Evolutionary conservation across 2,113 vertebrate genomes (phyloP).

Genomic region (Perca schrenkii): DNA sequence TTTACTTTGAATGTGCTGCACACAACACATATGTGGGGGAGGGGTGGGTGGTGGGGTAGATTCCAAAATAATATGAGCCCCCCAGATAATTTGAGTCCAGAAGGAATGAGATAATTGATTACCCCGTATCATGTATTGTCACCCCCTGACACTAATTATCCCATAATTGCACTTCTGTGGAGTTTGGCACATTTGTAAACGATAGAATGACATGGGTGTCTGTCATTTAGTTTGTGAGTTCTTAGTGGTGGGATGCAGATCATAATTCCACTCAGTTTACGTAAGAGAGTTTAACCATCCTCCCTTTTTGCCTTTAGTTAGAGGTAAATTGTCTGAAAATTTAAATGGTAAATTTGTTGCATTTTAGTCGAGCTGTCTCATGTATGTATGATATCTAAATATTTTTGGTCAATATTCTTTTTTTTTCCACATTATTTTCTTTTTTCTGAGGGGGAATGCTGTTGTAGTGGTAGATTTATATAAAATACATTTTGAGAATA

Average conservation of each 20-base stretch:
- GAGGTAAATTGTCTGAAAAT: conserved; percentile 82
- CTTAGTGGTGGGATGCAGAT: conserved; percentile 55
- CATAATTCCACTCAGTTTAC: conserved; percentile 42
- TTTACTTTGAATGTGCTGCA: conserved; percentile 14
- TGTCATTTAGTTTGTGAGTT: conserved; percentile 61
- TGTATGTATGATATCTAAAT: conserved; percentile 82
- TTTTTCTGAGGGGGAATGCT: conserved; percentile 90
- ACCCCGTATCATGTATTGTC: not conserved
- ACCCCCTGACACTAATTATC: conserved; percentile 17
- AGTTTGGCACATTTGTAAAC: conserved; percentile 79
- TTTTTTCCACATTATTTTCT: conserved; percentile 69
- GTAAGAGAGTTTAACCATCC: conserved; percentile 61
- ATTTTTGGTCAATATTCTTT: conserved; percentile 76
- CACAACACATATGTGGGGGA: conserved; percentile 7
- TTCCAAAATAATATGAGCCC: conserved; percentile 9
- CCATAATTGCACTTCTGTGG: conserved; percentile 56
- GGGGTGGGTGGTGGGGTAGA: not conserved
- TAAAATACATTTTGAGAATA: conserved; percentile 85
- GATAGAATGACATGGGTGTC: conserved; percentile 48
- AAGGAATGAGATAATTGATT: not conserved
- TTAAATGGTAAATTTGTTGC: conserved; percentile 91
- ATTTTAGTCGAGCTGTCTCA: conserved; percentile 87
- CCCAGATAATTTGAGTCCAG: not conserved
- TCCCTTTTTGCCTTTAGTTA: conserved; percentile 69
- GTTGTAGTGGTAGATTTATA: conserved; percentile 93